These are phyloP conservation scores for Eulimnadia texana DNA, from an alignment of 1,140 invertebrate species.

Conservation along the genomic window DNA sequence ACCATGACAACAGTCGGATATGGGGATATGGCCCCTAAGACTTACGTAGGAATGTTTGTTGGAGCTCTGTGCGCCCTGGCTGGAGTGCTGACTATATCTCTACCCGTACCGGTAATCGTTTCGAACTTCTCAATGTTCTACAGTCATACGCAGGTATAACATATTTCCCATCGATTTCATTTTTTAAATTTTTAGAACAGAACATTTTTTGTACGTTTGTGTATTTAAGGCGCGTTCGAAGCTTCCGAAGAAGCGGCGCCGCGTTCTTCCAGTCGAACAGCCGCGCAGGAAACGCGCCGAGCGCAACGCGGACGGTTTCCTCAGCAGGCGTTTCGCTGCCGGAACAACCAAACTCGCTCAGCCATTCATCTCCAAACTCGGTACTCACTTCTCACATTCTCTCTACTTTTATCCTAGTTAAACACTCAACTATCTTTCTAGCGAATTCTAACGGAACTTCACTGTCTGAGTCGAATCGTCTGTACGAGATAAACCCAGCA, in stretches of 20 bases:
- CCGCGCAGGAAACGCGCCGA: slow-evolving; percentile 31
- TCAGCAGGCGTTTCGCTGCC: slow-evolving; percentile 3
- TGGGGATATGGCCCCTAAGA: slow-evolving; percentile 80
- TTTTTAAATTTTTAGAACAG: no score
- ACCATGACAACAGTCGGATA: slow-evolving; percentile 82
- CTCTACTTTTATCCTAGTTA: no score
- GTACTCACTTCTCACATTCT: no score
- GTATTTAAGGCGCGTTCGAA: slow-evolving; percentile 61
- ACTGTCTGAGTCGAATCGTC: neutral
- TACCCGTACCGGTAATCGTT: slow-evolving; percentile 86
- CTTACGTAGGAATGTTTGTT: slow-evolving; percentile 74
- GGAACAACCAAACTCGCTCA: slow-evolving; percentile 15
- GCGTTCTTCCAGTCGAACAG: slow-evolving; percentile 68
- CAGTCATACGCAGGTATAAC: slow-evolving; percentile 64
- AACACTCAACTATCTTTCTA: no score
- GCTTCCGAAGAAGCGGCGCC: slow-evolving; percentile 65
- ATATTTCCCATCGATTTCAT: neutral
- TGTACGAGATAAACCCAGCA: neutral
- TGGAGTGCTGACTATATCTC: slow-evolving; percentile 77
- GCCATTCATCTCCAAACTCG: slow-evolving; percentile 10
- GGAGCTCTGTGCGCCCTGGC: slow-evolving; percentile 76
- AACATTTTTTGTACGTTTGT: no score
- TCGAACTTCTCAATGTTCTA: slow-evolving; percentile 91
- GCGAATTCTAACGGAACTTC: neutral
- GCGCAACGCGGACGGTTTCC: neutral